phyloP scores from a whole-genome alignment of 2,888 invertebrate species.

The Eristalis arbustorum region DNA sequence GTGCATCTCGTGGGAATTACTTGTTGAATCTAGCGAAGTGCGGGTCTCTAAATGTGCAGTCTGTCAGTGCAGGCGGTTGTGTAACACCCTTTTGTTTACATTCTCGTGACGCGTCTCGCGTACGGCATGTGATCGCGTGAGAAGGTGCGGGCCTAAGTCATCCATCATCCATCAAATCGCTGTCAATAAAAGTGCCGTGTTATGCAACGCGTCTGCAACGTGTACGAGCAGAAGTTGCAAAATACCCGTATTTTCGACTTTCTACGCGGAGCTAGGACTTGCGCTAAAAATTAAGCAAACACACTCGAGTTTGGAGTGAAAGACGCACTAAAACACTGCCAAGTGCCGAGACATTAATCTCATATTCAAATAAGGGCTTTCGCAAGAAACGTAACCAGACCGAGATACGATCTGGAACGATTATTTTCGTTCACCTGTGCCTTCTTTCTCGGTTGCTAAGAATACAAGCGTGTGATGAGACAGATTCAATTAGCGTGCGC shows the following conservation, averaged over 20 bases:
- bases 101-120: slow-evolving; percentile 15
- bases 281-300: background rate
- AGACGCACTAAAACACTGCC: background rate
- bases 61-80: background rate
- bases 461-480: background rate
- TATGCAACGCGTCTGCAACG: background rate
- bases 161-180: background rate
- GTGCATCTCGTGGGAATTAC: background rate
- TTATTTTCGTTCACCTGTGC: background rate
- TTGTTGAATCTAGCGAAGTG: background rate
- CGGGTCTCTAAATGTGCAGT: background rate
- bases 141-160: background rate
- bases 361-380: background rate
- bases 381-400: background rate
- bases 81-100: slow-evolving; percentile 38
- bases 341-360: background rate
- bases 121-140: slow-evolving; percentile 28
- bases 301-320: background rate
- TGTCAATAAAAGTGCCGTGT: background rate
- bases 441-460: background rate
- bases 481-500: background rate
- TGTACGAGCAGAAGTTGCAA: background rate
- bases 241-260: background rate
- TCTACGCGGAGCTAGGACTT: background rate
- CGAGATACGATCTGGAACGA: slow-evolving; percentile 6